A percentile compares a stretch with the other conserved stretches of the same genome.
Evolutionary conservation across 1,140 invertebrate genomes (phyloP).

Genomic region (Lepidurus arcticus): DNA sequence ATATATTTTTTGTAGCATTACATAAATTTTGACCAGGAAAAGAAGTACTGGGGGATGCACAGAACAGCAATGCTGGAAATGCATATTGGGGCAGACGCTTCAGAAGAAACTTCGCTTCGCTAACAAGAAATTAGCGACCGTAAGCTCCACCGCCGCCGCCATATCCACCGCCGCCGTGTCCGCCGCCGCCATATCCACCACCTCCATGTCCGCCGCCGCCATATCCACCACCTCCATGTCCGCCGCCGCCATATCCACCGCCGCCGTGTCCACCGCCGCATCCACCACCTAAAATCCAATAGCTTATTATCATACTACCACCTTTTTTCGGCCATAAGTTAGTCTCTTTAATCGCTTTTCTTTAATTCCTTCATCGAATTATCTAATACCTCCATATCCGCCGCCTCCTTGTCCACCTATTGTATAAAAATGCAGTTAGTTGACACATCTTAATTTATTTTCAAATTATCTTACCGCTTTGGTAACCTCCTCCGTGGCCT

Average conservation of each 20-base stretch:
- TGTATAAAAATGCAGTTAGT: too few relatives aligned
- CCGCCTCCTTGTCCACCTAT: background rate
- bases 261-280: too few relatives aligned
- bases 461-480: too few relatives aligned
- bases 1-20: background rate
- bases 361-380: too few relatives aligned
- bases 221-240: background rate
- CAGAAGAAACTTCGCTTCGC: background rate
- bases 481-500: background rate
- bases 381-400: background rate
- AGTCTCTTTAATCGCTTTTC: too few relatives aligned
- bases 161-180: background rate
- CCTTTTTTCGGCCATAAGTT: too few relatives aligned
- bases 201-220: background rate
- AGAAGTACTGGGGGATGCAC: background rate
- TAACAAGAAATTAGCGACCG: background rate
- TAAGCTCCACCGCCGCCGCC: background rate
- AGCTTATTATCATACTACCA: too few relatives aligned
- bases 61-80: constrained; percentile 4
- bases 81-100: background rate
- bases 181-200: background rate
- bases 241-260: too few relatives aligned
- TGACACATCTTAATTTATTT: too few relatives aligned
- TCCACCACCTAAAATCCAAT: too few relatives aligned
- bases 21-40: background rate